Evolutionary conservation across 2,113 vertebrate genomes (phyloP).

Genomic region (Hemiscyllium ocellatum): DNA sequence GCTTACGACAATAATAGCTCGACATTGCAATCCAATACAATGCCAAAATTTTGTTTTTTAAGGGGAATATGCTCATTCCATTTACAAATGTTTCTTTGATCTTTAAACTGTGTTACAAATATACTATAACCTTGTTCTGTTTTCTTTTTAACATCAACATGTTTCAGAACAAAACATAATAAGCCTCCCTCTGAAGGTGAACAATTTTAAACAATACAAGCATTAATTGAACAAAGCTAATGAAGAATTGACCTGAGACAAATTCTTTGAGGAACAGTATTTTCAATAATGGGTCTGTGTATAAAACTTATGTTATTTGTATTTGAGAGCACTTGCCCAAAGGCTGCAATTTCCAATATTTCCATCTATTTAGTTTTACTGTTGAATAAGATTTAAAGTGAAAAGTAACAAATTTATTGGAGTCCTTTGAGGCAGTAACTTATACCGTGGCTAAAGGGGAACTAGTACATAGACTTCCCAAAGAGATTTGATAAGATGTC

Average conservation of each 20-base stretch:
- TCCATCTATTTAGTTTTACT: background rate
- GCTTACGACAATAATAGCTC: background rate
- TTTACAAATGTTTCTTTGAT: background rate
- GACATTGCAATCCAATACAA: background rate
- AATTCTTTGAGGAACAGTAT: background rate
- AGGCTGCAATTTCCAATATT: background rate
- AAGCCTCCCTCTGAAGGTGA: background rate
- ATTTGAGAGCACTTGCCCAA: background rate
- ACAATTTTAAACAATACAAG: background rate
- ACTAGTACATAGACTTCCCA: too few species aligned
- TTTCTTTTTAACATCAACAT: background rate
- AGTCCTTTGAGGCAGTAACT: too few species aligned
- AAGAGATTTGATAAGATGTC: too few species aligned
- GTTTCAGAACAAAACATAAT: background rate
- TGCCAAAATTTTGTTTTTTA: background rate
- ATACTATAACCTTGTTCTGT: background rate
- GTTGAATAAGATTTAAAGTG: background rate
- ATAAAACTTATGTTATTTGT: background rate
- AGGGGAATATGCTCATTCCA: background rate
- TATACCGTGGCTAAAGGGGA: too few species aligned
- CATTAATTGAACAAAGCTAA: background rate
- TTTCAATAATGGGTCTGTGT: background rate
- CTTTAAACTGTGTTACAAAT: background rate
- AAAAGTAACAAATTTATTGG: background rate
- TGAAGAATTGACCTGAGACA: constrained; percentile 9